Percentiles rank a stretch among this genome's conserved stretches.
phyloP scores from a whole-genome alignment of 1,140 invertebrate genomes.

The Eubasilissa regina region DNA sequence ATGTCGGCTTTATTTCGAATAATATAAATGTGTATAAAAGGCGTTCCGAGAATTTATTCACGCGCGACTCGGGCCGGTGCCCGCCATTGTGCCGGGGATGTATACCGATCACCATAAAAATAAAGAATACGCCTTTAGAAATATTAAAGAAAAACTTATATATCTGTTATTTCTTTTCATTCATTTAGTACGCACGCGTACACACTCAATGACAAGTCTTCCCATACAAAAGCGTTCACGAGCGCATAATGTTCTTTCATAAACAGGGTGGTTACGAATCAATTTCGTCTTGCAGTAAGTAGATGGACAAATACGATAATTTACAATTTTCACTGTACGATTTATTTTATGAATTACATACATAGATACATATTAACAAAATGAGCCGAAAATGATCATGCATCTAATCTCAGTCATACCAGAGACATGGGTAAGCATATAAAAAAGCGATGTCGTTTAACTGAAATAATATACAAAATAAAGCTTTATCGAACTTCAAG shows the following conservation, averaged over 20 bases:
- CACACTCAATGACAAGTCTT: conserved; percentile 43
- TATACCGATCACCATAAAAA: conserved; percentile 56
- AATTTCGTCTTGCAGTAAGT: no score
- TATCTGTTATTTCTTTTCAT: conserved; percentile 57
- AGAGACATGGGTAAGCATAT: no score
- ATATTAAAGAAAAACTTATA: conserved; percentile 51
- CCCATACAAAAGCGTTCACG: conserved; percentile 44
- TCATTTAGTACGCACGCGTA: conserved; percentile 57
- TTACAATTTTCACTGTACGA: no score
- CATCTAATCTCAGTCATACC: no score
- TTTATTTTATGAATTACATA: no score
- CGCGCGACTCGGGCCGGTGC: conserved; percentile 13
- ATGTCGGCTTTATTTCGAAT: conserved; percentile 32
- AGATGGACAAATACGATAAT: no score
- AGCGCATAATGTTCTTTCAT: conserved; percentile 44
- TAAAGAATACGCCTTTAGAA: conserved; percentile 51
- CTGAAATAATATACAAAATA: no score
- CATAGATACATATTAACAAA: no score
- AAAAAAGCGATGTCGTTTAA: no score
- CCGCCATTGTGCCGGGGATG: conserved; percentile 46
- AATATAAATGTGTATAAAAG: conserved; percentile 43
- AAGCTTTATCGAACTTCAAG: no score
- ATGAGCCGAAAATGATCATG: no score
- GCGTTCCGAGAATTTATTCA: conserved; percentile 54
- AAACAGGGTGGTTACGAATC: conserved; percentile 43